phyloP scores from a whole-genome alignment of 2,888 invertebrate genomes.

The Disparrhopalites patrizii region DNA sequence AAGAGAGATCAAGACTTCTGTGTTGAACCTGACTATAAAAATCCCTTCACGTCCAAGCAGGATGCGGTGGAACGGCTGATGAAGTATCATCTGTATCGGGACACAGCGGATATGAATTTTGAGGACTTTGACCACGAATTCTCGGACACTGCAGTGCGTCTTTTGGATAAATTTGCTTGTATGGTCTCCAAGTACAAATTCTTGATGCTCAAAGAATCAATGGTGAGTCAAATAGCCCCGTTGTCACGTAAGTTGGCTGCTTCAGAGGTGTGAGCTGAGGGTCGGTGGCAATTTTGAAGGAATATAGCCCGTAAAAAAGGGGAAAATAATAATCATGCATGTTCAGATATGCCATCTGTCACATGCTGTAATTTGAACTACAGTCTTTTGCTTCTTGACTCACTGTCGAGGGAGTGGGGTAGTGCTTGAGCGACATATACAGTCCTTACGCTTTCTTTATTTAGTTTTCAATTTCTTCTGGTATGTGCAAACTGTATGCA shows the following conservation, averaged over 20 bases:
- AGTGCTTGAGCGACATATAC: too few species aligned
- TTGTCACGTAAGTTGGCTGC: not conserved
- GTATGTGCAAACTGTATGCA: not conserved
- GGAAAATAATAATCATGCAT: too few species aligned
- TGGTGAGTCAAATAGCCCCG: constrained; percentile 33
- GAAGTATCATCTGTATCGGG: constrained; percentile 47
- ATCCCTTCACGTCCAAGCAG: constrained; percentile 38
- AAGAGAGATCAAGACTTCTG: constrained; percentile 47
- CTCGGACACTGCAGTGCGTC: constrained; percentile 42
- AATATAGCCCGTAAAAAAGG: too few species aligned
- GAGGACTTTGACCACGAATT: constrained; percentile 48
- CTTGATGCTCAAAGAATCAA: constrained; percentile 47
- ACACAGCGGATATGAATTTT: constrained; percentile 45
- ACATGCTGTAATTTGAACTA: not conserved
- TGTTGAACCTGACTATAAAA: constrained; percentile 46
- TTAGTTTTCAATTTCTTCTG: too few species aligned
- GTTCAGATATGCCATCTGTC: not conserved
- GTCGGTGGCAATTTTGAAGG: too few species aligned
- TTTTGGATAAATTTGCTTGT: constrained; percentile 44
- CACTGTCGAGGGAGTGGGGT: too few species aligned
- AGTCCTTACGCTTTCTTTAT: too few species aligned
- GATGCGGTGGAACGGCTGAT: constrained; percentile 46
- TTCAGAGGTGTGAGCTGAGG: too few species aligned
- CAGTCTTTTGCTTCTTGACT: too few species aligned
- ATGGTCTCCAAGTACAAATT: constrained; percentile 47